Evolutionary conservation across 2,797 vertebrate genomes (phyloP).

Genomic region (Gallinago nigripennis): DNA sequence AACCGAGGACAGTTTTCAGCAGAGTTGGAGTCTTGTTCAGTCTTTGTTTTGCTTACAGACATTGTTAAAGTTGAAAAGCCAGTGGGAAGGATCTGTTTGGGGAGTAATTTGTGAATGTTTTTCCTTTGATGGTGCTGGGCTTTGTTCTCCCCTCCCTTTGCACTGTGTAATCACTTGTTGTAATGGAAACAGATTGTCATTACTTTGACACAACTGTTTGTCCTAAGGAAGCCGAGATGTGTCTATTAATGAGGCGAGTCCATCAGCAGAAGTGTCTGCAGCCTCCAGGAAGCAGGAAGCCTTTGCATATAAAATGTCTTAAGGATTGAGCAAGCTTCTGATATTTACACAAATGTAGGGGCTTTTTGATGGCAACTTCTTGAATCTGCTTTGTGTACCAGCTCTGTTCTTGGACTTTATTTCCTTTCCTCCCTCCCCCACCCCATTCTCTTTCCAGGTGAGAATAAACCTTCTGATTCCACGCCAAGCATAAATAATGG

Average conservation of each 20-base stretch:
- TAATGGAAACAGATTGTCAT: no score
- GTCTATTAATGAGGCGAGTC: neutral
- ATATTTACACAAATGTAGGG: neutral
- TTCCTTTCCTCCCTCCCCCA: rapidly evolving
- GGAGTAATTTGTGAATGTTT: neutral
- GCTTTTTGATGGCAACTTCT: neutral
- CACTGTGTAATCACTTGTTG: neutral
- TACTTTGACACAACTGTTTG: neutral
- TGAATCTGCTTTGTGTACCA: neutral
- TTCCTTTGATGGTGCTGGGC: neutral
- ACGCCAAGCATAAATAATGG: neutral
- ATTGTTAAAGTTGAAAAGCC: neutral
- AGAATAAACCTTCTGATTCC: neutral
- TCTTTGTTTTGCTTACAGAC: neutral
- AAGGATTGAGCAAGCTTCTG: neutral
- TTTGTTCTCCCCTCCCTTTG: neutral
- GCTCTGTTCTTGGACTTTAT: neutral
- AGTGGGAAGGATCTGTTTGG: neutral
- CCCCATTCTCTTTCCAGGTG: neutral
- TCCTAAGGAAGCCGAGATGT: neutral
- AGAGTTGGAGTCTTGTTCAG: neutral
- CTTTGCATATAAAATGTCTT: neutral
- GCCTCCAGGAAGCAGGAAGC: neutral
- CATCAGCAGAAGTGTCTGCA: neutral
- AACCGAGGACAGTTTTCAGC: neutral